phyloP scores from a whole-genome alignment of 2,113 vertebrate species.

The Cynocephalus volans region DNA sequence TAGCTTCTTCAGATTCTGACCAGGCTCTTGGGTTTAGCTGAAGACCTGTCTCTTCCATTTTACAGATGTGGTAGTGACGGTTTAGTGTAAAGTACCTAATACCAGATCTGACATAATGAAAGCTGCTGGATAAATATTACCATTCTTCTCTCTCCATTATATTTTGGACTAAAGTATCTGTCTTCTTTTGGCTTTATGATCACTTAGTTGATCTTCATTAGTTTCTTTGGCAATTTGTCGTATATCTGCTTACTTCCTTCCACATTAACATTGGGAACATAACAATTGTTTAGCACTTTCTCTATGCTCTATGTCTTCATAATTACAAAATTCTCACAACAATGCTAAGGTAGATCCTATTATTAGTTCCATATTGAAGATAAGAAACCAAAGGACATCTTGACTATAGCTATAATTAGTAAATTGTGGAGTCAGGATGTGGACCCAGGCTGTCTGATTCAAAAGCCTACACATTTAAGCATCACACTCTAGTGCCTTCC shows the following conservation, averaged over 20 bases:
- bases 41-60: background rate
- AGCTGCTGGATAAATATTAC: background rate
- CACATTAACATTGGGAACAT: background rate
- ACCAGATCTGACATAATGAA: background rate
- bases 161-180: background rate
- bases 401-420: background rate
- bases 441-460: background rate
- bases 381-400: background rate
- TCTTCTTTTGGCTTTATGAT: background rate
- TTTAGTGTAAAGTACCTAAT: background rate
- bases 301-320: background rate
- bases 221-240: background rate
- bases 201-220: background rate
- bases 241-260: background rate
- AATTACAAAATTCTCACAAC: background rate
- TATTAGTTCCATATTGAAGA: background rate
- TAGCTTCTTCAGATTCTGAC: constrained; percentile 10
- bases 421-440: background rate
- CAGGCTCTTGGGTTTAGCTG: background rate
- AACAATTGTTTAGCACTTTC: background rate
- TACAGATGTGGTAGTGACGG: background rate
- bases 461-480: background rate
- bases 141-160: background rate
- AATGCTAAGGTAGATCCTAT: background rate
- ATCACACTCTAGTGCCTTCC: background rate